Base-by-base conservation (phyloP, 2,797 vertebrate species). In the Halcyon smyrnensis region DNA sequence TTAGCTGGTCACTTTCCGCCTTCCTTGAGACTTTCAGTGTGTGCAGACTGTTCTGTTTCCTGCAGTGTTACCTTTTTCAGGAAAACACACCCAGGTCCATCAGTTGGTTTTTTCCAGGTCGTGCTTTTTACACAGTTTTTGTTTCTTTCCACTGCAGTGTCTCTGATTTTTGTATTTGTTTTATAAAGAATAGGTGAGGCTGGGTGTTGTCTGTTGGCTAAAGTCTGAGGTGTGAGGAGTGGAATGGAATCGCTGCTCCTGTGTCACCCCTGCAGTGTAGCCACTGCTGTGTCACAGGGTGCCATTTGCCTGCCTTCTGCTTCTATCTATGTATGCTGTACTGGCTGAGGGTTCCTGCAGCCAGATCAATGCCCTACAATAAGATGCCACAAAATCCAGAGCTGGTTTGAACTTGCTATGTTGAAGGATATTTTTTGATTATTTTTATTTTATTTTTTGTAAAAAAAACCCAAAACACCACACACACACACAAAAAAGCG, bases 11-110 rank as follows among this genome's bases (percentile, higher is more conserved):
- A 8, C 45, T 80, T 93, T 53, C 13, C 34, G 43, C 18, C 39
- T 62, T 75, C 75, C 37, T 88, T 53, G n/a, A 83, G 64, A 54
- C 64, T 83, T 74, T 4, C 50, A 50, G 14, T 41, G 5, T 46
- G 13, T 39, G 37, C 71, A 81, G 56, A 37, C 48, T 77, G 78
- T 89, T 95, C 86, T 87, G 68, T 75, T 87, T 48, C 39, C 45
- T 83, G 74, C 68, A 24, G 17, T 53, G 28, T 80, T 93, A 67
- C 85, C 87, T 83, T 81, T 75, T 77, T 24, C 57, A 80, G 90
- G 83, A 81, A 93, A 94, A 94, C 90, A 70, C 67, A 64, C 56
- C 23, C 28, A 43, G 32, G 36, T 87, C 56, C 34, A 76, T 91
- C 1, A 46, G 60, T 77, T 0, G 0, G 0, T 70, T 91, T 95